These are phyloP conservation scores for Cephalopterus ornatus DNA, from an alignment of 2,113 vertebrate species.

Conservation along the genomic window DNA sequence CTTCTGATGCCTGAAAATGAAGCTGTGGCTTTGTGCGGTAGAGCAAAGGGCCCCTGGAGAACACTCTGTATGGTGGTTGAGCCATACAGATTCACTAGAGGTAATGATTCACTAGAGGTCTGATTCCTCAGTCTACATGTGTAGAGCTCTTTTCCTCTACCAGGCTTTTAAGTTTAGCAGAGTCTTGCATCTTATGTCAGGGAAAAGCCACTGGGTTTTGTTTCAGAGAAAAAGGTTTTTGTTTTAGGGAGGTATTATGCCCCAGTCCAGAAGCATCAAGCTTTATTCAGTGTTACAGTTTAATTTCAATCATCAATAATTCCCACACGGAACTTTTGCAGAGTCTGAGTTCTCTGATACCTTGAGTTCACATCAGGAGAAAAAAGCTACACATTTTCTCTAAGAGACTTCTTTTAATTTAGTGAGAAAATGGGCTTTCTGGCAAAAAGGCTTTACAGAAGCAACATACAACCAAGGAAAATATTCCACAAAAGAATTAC, in stretches of 20 bases:
- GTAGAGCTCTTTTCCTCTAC: background rate
- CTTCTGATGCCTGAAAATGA: background rate
- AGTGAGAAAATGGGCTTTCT: background rate
- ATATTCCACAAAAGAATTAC: background rate
- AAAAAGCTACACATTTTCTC: background rate
- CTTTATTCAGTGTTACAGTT: too few relatives aligned
- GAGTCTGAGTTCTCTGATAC: too few relatives aligned
- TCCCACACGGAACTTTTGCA: too few relatives aligned
- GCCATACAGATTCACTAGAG: background rate
- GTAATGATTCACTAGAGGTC: background rate
- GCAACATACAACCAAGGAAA: background rate
- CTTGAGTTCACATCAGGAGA: too few relatives aligned
- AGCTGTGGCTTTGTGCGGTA: background rate
- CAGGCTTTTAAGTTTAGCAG: background rate
- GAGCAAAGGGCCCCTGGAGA: background rate
- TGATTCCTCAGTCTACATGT: background rate
- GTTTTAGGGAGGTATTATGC: background rate
- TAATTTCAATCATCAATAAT: too few relatives aligned
- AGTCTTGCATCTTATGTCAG: background rate
- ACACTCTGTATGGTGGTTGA: background rate
- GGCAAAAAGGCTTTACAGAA: background rate
- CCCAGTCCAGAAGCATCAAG: too few relatives aligned
- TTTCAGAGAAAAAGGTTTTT: background rate
- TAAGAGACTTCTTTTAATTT: background rate
- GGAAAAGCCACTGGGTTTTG: background rate